Base-by-base conservation (phyloP, 2,797 vertebrate genomes). In the Dromococcyx pavoninus region DNA sequence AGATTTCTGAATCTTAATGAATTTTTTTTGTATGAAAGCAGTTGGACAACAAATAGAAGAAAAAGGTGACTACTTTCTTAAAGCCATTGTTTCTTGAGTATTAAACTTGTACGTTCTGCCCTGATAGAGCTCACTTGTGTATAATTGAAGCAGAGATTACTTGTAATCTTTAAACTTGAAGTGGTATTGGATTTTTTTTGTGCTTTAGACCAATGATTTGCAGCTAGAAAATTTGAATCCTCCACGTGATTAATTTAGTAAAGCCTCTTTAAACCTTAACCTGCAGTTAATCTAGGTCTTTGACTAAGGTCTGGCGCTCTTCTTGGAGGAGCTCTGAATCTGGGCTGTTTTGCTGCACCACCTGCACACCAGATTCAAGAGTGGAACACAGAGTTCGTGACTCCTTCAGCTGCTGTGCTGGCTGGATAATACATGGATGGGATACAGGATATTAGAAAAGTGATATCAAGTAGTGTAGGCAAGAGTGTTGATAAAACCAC, bases 201-300 rank as follows among this genome's bases (percentile, higher is more conserved):
- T 88, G 43, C 66, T 88, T 88, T 48, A 90, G 82, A 50, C 44
- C 76, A 51, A 18, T 61, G 65, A 79, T 91, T 70, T 91, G 60
- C 82, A 91, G 76, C 67, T 85, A 84, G 71, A 91, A 92, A 91
- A 93, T 33, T 32, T 32, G 83, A 95, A 77, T 85, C 74, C 61
- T 93, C 74, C 56, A n/a, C 41, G 22, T 74, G 83, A 85, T 91
- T 93, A 80, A 79, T 88, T 91, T 85, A 88, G 56, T 64, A 95
- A 97, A 91, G 88, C 88, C 27, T 94, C 93, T 96, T 96, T 93
- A 88, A 88, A 91, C 75, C 57, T 96, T 93, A 94, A 93, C 88
- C 71, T 96, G 74, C 82, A 71, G 53, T 91, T 95, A 95, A 97
- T 94, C 81, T 75, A n/a, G 46, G 61, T 71, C 83, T 94, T 85